phyloP scores from a whole-genome alignment of 1,140 invertebrate species.

The Brachionus angularis region DNA sequence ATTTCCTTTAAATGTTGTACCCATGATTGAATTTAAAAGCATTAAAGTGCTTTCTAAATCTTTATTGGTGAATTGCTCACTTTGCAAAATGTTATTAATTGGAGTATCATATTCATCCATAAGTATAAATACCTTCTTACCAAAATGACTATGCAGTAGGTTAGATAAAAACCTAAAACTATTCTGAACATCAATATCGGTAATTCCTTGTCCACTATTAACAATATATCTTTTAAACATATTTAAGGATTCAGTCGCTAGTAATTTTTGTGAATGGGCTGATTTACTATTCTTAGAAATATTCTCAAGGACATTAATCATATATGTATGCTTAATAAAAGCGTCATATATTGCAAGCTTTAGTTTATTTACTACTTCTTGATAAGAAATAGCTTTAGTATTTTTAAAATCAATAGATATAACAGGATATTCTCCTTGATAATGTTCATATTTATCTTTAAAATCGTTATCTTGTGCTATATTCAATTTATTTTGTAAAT shows the following conservation, averaged over 20 bases:
- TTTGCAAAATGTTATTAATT: constrained; percentile 38
- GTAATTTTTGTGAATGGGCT: too few relatives aligned
- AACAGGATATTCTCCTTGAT: constrained; percentile 32
- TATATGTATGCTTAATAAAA: neutral
- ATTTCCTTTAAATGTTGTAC: constrained; percentile 29
- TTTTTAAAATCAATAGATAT: constrained; percentile 31
- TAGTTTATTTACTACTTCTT: constrained; percentile 14
- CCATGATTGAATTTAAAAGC: constrained; percentile 26
- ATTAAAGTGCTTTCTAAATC: constrained; percentile 35
- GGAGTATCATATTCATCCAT: constrained; percentile 15
- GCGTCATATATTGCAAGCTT: neutral
- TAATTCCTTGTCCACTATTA: too few relatives aligned
- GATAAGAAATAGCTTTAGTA: constrained; percentile 2
- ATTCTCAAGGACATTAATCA: too few relatives aligned
- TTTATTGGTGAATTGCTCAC: neutral
- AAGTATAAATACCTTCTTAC: too few relatives aligned
- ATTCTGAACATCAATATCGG: neutral
- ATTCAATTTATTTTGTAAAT: neutral
- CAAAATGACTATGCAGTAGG: neutral
- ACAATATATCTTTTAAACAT: too few relatives aligned
- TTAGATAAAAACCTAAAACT: neutral
- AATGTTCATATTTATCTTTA: constrained; percentile 6
- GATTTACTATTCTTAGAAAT: too few relatives aligned
- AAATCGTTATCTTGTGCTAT: constrained; percentile 20
- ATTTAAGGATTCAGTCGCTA: too few relatives aligned